Evolutionary conservation across 2,797 vertebrate species (phyloP).

Genomic region (Babyrousa celebensis): DNA sequence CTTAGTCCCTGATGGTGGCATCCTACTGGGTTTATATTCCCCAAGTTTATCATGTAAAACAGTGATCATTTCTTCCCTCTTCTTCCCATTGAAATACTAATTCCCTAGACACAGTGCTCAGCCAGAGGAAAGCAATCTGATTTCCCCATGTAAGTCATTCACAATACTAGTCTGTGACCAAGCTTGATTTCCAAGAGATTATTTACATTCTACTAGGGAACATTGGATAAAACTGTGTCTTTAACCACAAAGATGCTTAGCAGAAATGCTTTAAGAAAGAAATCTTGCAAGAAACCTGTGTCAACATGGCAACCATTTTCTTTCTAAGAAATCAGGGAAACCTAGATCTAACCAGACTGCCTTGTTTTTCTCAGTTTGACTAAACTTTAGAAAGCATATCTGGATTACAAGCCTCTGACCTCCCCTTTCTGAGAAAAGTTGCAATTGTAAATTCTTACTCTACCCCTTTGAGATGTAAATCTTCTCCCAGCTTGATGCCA

Average conservation of each 20-base stretch:
- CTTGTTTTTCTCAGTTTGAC: background rate
- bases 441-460: background rate
- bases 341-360: background rate
- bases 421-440: background rate
- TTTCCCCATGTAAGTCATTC: constrained; percentile 30
- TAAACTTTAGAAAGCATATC: background rate
- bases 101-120: background rate
- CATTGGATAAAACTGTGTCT: constrained; percentile 63
- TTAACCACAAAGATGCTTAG: constrained; percentile 26
- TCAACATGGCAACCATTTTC: background rate
- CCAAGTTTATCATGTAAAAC: background rate
- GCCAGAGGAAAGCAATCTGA: constrained; percentile 32
- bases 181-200: constrained; percentile 3
- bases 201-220: constrained; percentile 73
- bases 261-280: constrained; percentile 3
- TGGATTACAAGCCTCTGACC: background rate
- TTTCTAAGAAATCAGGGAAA: background rate
- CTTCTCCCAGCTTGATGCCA: background rate
- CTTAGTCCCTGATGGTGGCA: background rate
- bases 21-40: background rate
- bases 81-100: constrained; percentile 35
- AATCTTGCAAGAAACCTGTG: background rate
- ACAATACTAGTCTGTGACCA: constrained; percentile 51
- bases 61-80: constrained; percentile 28
- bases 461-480: background rate